phyloP scores from a whole-genome alignment of 1,140 invertebrate genomes.

The Mylabris phalerata region DNA sequence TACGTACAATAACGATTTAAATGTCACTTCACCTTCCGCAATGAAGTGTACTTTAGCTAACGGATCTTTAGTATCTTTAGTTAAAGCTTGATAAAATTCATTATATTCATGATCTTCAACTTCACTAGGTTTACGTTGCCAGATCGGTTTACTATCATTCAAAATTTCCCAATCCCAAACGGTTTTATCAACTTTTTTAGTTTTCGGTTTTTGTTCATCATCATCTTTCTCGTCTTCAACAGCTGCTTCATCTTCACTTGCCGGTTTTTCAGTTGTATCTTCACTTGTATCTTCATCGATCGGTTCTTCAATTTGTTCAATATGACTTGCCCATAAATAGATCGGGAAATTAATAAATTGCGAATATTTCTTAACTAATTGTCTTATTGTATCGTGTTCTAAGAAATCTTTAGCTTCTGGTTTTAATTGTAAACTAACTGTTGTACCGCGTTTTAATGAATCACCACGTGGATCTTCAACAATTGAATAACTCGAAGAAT shows the following conservation, averaged over 20 bases:
- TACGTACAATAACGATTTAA: slow-evolving; percentile 92
- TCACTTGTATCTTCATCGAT: slow-evolving; percentile 42
- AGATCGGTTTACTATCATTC: slow-evolving; percentile 96
- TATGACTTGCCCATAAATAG: slow-evolving; percentile 92
- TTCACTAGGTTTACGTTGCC: slow-evolving; percentile 87
- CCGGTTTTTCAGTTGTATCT: slow-evolving; percentile 33
- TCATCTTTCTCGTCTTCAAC: slow-evolving; percentile 56
- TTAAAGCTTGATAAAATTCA: slow-evolving; percentile 91
- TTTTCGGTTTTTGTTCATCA: slow-evolving; percentile 79
- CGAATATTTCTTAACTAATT: slow-evolving; percentile 94
- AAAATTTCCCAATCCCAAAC: slow-evolving; percentile 97
- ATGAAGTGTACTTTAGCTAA: slow-evolving; percentile 91
- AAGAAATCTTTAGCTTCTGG: slow-evolving; percentile 95
- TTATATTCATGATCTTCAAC: slow-evolving; percentile 85
- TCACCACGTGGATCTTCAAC: slow-evolving; percentile 86
- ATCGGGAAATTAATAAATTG: slow-evolving; percentile 99
- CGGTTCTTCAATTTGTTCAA: slow-evolving; percentile 79
- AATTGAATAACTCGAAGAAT: slow-evolving; percentile 81
- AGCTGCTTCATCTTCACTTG: slow-evolving; percentile 40
- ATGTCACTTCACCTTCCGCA: slow-evolving; percentile 97
- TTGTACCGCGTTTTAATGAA: slow-evolving; percentile 34
- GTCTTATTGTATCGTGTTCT: slow-evolving; percentile 83
- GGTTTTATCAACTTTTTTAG: slow-evolving; percentile 88
- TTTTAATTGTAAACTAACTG: slow-evolving; percentile 79
- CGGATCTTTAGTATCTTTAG: slow-evolving; percentile 84